A percentile compares a stretch with the other conserved stretches of the same genome.
Evolutionary conservation across 30 jellyfish, hydroid and myxozoan species (phyloP).

Genomic region (Turritopsis rubra): DNA sequence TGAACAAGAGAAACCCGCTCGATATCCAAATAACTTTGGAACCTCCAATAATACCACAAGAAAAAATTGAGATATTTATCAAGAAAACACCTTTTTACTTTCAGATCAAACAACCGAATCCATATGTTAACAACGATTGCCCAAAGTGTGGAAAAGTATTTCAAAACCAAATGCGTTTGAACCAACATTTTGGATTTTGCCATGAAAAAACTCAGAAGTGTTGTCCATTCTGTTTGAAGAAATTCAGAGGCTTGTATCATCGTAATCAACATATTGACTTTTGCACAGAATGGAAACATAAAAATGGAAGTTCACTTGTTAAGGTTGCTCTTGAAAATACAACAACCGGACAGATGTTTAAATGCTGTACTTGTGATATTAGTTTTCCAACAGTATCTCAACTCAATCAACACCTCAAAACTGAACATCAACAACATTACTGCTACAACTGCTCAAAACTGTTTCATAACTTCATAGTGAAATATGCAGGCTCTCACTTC

Average conservation of each 20-base stretch:
- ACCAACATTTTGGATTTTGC: slow-evolving; percentile 19
- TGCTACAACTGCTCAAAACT: background rate
- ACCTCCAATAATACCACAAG: background rate
- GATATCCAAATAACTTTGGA: background rate
- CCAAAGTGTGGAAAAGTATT: slow-evolving; percentile 17
- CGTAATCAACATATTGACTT: background rate
- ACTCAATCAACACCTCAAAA: background rate
- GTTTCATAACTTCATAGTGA: background rate
- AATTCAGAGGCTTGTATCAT: background rate
- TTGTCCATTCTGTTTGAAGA: slow-evolving; percentile 13
- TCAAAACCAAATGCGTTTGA: slow-evolving; percentile 7
- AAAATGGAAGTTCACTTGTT: background rate
- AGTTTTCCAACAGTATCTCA: background rate
- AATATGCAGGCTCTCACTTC: background rate
- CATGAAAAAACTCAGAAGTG: background rate
- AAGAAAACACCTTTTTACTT: background rate
- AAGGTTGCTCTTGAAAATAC: background rate
- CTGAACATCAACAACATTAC: background rate
- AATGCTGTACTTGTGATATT: background rate
- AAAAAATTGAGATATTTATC: slow-evolving; percentile 10
- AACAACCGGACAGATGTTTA: background rate
- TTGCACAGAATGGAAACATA: background rate
- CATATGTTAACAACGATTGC: slow-evolving; percentile 19
- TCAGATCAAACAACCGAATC: background rate
- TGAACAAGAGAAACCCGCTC: slow-evolving; percentile 10